phyloP scores from a whole-genome alignment of 1,140 invertebrate genomes.

The Mya arenaria region DNA sequence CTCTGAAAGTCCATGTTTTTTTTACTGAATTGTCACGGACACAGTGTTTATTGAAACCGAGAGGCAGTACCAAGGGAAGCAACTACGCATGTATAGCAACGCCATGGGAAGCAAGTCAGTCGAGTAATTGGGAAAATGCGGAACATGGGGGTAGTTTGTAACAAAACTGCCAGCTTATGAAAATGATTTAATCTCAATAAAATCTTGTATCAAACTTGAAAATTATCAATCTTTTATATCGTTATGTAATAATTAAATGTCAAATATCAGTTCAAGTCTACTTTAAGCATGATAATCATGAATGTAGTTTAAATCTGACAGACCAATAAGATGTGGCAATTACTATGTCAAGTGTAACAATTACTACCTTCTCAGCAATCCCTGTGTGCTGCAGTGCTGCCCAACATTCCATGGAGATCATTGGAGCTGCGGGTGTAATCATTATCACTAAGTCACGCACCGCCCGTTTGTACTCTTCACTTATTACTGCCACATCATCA shows the following conservation, averaged over 20 bases:
- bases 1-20: too few species aligned
- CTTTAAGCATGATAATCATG: not conserved
- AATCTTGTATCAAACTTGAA: not conserved
- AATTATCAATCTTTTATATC: too few species aligned
- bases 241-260: not conserved
- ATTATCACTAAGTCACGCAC: conserved; percentile 92
- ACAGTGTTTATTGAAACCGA: too few species aligned
- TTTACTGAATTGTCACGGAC: too few species aligned
- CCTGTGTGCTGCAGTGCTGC: conserved; percentile 83
- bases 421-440: conserved; percentile 92
- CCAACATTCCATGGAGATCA: conserved; percentile 96
- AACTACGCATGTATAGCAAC: too few species aligned
- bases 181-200: not conserved
- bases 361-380: not conserved
- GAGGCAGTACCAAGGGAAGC: too few species aligned
- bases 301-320: not conserved
- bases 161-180: not conserved
- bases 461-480: conserved; percentile 89
- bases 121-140: too few species aligned
- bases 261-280: not conserved
- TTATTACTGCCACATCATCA: conserved; percentile 72
- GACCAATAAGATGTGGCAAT: not conserved
- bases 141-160: too few species aligned
- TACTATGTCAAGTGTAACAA: not conserved
- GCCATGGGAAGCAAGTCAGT: too few species aligned